phyloP scores from a whole-genome alignment of 2,797 vertebrate genomes.

The Galaxias olidus region DNA sequence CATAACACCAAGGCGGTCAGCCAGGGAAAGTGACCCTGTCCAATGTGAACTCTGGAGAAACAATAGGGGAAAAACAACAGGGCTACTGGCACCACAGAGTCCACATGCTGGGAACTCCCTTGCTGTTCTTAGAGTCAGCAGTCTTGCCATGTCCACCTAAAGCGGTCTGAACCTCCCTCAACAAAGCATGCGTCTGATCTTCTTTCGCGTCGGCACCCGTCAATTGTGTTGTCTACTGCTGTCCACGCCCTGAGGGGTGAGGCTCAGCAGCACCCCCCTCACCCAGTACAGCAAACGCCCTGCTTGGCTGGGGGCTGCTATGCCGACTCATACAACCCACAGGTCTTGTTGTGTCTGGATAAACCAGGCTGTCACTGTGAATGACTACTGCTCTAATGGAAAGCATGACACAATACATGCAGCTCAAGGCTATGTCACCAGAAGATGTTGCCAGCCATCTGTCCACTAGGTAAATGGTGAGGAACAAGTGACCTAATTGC shows the following conservation, averaged over 20 bases:
- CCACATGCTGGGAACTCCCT: constrained; percentile 63
- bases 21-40: constrained; percentile 64
- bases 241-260: constrained; percentile 30
- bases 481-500: constrained; percentile 26
- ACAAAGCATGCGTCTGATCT: constrained; percentile 56
- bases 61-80: constrained; percentile 55
- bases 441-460: constrained; percentile 4
- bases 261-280: constrained; percentile 20
- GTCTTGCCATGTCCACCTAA: constrained; percentile 56
- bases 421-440: not conserved
- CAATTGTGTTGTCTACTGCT: constrained; percentile 39
- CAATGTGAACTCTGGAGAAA: constrained; percentile 54
- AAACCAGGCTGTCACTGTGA: not conserved
- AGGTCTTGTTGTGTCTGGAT: not conserved
- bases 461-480: constrained; percentile 6
- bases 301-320: constrained; percentile 3
- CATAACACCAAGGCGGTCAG: constrained; percentile 64
- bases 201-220: constrained; percentile 44
- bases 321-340: not conserved
- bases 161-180: constrained; percentile 51
- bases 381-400: not conserved
- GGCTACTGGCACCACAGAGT: constrained; percentile 44
- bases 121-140: constrained; percentile 66
- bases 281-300: constrained; percentile 3
- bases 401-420: not conserved